Evolutionary conservation across 2,888 invertebrate genomes (phyloP).

Genomic region (Apomyelois bistriatella): DNA sequence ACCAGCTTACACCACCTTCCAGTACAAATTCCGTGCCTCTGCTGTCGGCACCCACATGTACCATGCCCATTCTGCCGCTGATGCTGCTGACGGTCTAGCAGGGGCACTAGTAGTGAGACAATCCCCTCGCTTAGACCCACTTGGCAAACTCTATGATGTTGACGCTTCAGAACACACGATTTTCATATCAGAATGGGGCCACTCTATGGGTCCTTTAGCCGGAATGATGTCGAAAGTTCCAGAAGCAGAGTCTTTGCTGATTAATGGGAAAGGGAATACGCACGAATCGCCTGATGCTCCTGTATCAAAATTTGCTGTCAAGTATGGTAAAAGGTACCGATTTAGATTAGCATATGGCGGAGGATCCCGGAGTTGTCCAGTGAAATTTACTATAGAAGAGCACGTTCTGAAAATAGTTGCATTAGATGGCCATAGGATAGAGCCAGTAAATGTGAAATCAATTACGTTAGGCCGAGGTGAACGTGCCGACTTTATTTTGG

Average conservation of each 20-base stretch:
- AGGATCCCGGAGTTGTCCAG: constrained; percentile 83
- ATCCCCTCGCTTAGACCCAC: constrained; percentile 80
- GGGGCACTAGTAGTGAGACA: constrained; percentile 86
- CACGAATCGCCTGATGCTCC: constrained; percentile 59
- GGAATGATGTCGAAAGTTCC: constrained; percentile 59
- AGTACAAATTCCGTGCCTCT: constrained; percentile 87
- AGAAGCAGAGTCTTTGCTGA: constrained; percentile 76
- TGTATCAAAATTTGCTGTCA: constrained; percentile 72
- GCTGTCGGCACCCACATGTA: constrained; percentile 86
- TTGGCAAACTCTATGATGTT: constrained; percentile 83
- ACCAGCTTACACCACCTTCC: constrained; percentile 85
- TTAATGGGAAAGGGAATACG: constrained; percentile 82
- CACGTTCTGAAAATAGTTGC: constrained; percentile 83
- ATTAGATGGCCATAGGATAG: constrained; percentile 84
- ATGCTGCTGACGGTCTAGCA: constrained; percentile 84
- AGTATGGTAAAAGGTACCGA: constrained; percentile 81
- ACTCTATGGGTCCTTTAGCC: constrained; percentile 73
- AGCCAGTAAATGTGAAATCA: constrained; percentile 77
- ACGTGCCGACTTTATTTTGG: constrained; percentile 86
- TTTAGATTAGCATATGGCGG: constrained; percentile 84
- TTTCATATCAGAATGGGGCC: constrained; percentile 85
- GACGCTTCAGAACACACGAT: constrained; percentile 86
- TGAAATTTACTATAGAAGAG: constrained; percentile 82
- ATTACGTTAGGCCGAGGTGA: constrained; percentile 85
- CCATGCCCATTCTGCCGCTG: constrained; percentile 86